Conservation (phyloP, 2,113 vertebrate species). For the Siniperca knerii region DNA sequence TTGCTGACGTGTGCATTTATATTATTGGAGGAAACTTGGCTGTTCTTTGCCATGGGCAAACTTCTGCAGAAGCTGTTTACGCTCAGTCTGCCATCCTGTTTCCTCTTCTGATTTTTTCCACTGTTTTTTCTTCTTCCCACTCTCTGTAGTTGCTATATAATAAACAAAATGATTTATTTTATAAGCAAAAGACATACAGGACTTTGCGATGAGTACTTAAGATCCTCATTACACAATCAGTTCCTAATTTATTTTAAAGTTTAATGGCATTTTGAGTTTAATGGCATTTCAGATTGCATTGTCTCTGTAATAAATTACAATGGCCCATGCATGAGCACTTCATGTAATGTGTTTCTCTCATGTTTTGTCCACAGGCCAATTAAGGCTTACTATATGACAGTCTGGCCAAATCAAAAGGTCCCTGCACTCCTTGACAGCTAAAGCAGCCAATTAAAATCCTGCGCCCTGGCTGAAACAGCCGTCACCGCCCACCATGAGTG, state of each 20-base stretch:
- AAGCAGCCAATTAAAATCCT: conserved; percentile 65
- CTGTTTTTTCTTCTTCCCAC: neutral
- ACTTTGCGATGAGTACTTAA: conserved; percentile 39
- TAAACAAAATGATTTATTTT: conserved; percentile 39
- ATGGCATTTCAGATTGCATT: conserved; percentile 59
- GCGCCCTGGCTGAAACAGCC: conserved; percentile 9
- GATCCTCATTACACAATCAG: conserved; percentile 53
- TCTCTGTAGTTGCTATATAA: neutral
- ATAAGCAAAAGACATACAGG: conserved; percentile 22
- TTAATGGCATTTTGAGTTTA: conserved; percentile 70
- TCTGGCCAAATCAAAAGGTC: conserved; percentile 66
- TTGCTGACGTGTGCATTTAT: conserved; percentile 19
- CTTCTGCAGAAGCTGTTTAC: conserved; percentile 28
- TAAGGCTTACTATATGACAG: conserved; percentile 53
- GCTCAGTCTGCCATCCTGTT: conserved; percentile 2
- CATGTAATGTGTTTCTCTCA: conserved; percentile 58
- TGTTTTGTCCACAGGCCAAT: conserved; percentile 60
- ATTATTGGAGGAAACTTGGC: conserved; percentile 14
- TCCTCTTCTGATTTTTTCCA: neutral
- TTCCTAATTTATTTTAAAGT: conserved; percentile 65
- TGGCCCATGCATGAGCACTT: conserved; percentile 56
- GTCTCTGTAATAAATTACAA: conserved; percentile 57
- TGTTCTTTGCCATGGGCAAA: conserved; percentile 27
- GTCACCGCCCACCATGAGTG: conserved; percentile 33
- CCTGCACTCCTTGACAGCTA: conserved; percentile 40